These are phyloP conservation scores for Melanostoma mellinum DNA, from an alignment of 2,888 invertebrate species.

Conservation along the genomic window DNA sequence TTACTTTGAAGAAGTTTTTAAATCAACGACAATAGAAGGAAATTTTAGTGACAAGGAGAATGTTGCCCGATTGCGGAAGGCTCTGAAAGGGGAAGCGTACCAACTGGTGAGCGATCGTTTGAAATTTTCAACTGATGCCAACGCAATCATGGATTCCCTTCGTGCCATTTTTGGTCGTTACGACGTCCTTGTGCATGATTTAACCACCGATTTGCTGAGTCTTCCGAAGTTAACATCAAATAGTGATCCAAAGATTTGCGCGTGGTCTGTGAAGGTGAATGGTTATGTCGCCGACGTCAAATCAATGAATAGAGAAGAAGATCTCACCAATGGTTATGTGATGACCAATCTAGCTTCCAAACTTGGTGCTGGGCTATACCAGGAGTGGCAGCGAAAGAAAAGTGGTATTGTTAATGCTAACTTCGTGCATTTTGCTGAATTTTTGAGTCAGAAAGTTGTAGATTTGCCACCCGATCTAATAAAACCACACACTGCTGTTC, in stretches of 20 bases:
- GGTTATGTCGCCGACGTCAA: constrained; percentile 30
- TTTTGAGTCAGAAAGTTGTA: constrained; percentile 9
- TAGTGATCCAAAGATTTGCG: constrained; percentile 10
- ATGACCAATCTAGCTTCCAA: constrained; percentile 15
- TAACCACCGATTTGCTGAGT: constrained; percentile 1
- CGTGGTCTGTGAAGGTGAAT: constrained; percentile 28
- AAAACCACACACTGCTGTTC: not conserved
- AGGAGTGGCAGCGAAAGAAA: constrained; percentile 14
- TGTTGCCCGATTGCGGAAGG: constrained; percentile 10
- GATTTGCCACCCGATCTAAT: constrained; percentile 22
- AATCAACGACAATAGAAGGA: not conserved
- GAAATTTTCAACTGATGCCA: constrained; percentile 10
- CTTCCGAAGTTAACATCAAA: constrained; percentile 14
- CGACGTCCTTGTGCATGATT: constrained; percentile 18
- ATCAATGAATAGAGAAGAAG: constrained; percentile 24
- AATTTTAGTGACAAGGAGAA: constrained; percentile 14
- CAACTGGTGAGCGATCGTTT: constrained; percentile 17
- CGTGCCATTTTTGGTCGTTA: constrained; percentile 6
- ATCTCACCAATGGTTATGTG: constrained; percentile 17
- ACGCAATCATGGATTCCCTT: constrained; percentile 6
- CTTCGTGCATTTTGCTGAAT: constrained; percentile 11
- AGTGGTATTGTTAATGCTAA: not conserved
- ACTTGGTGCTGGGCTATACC: constrained; percentile 14
- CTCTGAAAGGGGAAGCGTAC: constrained; percentile 18
- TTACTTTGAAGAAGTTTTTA: constrained; percentile 3